Base-by-base conservation (phyloP, 2,113 vertebrate genomes). In the Oncorhynchus tshawytscha region DNA sequence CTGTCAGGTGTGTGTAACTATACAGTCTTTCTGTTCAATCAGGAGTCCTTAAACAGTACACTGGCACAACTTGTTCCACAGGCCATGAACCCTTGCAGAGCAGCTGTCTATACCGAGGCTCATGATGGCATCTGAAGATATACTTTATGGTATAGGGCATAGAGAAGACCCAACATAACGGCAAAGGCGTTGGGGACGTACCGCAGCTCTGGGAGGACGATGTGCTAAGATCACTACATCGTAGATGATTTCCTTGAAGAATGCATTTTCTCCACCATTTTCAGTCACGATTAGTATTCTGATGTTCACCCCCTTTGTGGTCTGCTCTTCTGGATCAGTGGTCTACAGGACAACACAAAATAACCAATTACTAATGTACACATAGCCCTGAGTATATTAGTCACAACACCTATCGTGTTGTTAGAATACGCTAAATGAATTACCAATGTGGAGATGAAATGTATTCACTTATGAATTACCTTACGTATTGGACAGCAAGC, bases 51-150 rank as follows among this genome's bases (percentile, higher is more conserved):
- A 11, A 2, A 12, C 39, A 45, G 54, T 57, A 57, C 18, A 2
- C 54, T 64, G 9, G 22, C 49, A 22, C 2, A 78, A 49, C 59
- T 13, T 39, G 51, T 73, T 78, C 18, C 22, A 25, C 11, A 78
- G 65, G 57, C 62, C 48, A 67, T 69, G n/a, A 72, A 59, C 51
- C 16, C 65, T 60, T 4, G 65, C 64, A 68, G 76, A 73, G 45
- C 62, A 72, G 20, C 34, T 45, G n/a, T 68, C 49, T 49, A 18
- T 22, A 57, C 64, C 76, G 59, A 73, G 57, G 25, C 68, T 59
- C 76, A 31, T 39, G 60, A 78, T 22, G 24, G 67, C 71, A 31
- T 31, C 31, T 31, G 22, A 78, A 78, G 66, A 67, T 79, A 22
- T 74, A 79, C 15, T 25, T 29, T 27, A 78, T 69, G 69, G 7